Evolutionary conservation across 2,888 invertebrate genomes (phyloP).

Genomic region (Leptothorax acervorum): DNA sequence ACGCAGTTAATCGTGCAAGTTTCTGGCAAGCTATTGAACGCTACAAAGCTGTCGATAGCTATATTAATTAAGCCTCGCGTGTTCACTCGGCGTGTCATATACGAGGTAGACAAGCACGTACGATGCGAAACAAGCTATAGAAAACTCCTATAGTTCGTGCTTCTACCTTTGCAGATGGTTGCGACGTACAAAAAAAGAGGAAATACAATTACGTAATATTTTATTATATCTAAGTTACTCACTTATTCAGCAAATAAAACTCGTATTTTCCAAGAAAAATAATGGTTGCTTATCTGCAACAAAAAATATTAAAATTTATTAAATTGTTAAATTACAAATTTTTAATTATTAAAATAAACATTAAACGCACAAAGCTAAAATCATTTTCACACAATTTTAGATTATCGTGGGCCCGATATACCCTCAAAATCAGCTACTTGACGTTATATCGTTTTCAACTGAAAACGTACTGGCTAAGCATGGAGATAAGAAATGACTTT

Average conservation of each 20-base stretch:
- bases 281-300: no score
- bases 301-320: no score
- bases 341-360: no score
- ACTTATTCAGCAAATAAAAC: no score
- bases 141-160: slow-evolving; percentile 52
- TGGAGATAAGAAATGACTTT: not conserved
- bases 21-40: slow-evolving; percentile 29
- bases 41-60: slow-evolving; percentile 65
- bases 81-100: slow-evolving; percentile 59
- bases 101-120: slow-evolving; percentile 61
- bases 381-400: no score
- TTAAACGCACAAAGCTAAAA: no score
- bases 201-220: no score
- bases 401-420: slow-evolving; percentile 60
- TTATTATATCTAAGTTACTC: no score
- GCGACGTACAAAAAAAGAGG: no score
- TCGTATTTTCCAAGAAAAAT: no score
- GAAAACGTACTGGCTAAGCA: not conserved
- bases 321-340: no score
- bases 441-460: slow-evolving; percentile 24
- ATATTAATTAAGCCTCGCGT: slow-evolving; percentile 67
- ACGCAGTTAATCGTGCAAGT: slow-evolving; percentile 36
- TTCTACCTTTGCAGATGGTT: slow-evolving; percentile 32
- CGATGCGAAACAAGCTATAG: slow-evolving; percentile 65
- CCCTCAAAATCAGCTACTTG: slow-evolving; percentile 68